Evolutionary conservation across 2,113 vertebrate species (phyloP), one percentile per base, ranked within the genome.

Genomic region (Ochotona princeps): DNA sequence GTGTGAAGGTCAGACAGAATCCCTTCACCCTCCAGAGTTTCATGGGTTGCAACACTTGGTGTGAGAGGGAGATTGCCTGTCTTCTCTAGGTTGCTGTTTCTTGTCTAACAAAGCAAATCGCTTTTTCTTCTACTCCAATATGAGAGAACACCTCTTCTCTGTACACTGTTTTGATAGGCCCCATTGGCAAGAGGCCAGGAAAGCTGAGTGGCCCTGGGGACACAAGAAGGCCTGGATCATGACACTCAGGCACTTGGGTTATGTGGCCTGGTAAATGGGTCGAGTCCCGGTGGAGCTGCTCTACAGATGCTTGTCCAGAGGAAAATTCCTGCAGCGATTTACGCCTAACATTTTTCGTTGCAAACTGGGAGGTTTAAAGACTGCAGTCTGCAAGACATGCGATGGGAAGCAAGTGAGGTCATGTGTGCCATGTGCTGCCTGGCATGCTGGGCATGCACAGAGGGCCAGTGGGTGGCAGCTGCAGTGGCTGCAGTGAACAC

Each of bases 331-430:
- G 0, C 7, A 51, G 21, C 23, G 23, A 2, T 2, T 7, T 35
- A 75, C 65, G 60, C 70, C 17, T 70, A 8, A 28, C 66, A 63
- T 60, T 88, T 83, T 87, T 81, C 38, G n/a, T 74, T 95, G 61
- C 26, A 74, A 26, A 35, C 35, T 66, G 32, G 38, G n/a, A 57
- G n/a, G 83, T 35, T 21, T n/a, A 35, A 65, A 20, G 25, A 15
- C 23, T 25, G 28, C 25, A 70, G 32, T 21, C 3, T 47, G 83
- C 6, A 44, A 54, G 21, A 35, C 35, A 13, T 65, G 32, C 10
- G 5, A 13, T 47, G 10, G 86, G 3, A 17, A 44, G 35, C 51
- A 51, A 79, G n/a, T 49, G 60, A 75, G 6, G 17, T 32, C 66
- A 38, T 66, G 49, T 28, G 26, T 54, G 60, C 35, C 26, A 72